Evolutionary conservation across 2,113 vertebrate genomes (phyloP).

Genomic region (Vulpes lagopus): DNA sequence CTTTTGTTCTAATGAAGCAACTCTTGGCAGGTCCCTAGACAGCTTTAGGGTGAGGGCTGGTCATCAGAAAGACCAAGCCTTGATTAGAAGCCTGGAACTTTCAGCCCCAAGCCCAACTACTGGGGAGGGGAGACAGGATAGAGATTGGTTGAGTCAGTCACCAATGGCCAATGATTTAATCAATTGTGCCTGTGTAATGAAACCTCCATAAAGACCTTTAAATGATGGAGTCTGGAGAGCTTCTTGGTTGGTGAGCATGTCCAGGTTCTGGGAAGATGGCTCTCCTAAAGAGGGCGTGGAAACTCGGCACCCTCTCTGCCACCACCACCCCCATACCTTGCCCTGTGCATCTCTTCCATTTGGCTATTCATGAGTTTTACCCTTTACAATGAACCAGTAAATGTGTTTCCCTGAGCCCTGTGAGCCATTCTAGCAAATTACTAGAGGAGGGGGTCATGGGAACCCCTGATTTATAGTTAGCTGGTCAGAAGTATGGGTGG

Average conservation of each 20-base stretch:
- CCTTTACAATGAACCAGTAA: neutral
- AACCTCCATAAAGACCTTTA: neutral
- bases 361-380: neutral
- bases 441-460: neutral
- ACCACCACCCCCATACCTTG: neutral
- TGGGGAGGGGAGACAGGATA: neutral
- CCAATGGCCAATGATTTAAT: neutral
- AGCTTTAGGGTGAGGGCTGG: neutral
- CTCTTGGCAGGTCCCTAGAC: no score
- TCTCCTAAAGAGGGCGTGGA: neutral
- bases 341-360: neutral
- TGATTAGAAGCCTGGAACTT: neutral
- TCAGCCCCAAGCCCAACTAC: neutral
- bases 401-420: neutral
- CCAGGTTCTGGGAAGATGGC: neutral
- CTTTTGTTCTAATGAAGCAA: neutral
- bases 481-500: neutral
- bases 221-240: neutral
- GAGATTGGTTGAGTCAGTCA: neutral
- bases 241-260: neutral
- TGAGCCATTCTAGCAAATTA: neutral
- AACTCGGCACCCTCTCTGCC: fast-evolving
- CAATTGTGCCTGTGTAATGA: neutral
- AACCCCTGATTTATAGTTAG: neutral
- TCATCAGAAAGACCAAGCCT: neutral